Evolutionary conservation across 2,888 invertebrate species (phyloP), one percentile per base, ranked within the genome.

Genomic region (Pegoplata infirma): DNA sequence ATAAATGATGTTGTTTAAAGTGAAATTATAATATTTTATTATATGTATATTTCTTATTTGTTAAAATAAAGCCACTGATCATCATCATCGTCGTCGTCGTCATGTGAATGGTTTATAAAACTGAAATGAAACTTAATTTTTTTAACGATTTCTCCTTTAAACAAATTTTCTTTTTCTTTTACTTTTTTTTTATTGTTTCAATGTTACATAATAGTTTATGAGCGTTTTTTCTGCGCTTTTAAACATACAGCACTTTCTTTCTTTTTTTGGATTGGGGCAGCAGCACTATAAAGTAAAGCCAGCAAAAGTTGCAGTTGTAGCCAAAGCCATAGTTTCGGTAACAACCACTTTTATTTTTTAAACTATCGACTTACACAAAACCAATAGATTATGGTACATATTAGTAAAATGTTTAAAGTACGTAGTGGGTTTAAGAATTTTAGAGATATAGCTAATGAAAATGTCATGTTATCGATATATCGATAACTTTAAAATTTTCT

Each of bases 131-230:
- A 76, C 76, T 75, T n/a, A n/a, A n/a, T n/a, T n/a, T n/a, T n/a
- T n/a, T 73, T 76, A 69, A 64, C 76, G 76, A 76, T 76, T 76
- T 76, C 76, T 76, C 76, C 76, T 76, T 63, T 58, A 64, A 76
- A 64, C 63, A 69, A 63, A 76, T 76, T 75, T 75, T 75, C 75
- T 63, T 75, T 68, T 32, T 44, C 49, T 73, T 73, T 40, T 36
- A 64, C 58, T 64, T 58, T 63, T 73, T 40, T 40, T 40, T 40
- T n/a, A 47, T 25, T 68, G 61, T 75, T 75, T 40, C 36, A 47
- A 23, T 68, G 61, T 75, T 75, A 49, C 68, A 63, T 74, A 74
- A 73, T 59, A 74, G 4, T 75, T 68, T 75, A 68, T 75, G 53
- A 61, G 47, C 44, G 44, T 58, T 58, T 21, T 28, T 6, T 56